Base-by-base conservation (phyloP, 2,113 vertebrate genomes). In the Epinephelus cyanopodus region DNA sequence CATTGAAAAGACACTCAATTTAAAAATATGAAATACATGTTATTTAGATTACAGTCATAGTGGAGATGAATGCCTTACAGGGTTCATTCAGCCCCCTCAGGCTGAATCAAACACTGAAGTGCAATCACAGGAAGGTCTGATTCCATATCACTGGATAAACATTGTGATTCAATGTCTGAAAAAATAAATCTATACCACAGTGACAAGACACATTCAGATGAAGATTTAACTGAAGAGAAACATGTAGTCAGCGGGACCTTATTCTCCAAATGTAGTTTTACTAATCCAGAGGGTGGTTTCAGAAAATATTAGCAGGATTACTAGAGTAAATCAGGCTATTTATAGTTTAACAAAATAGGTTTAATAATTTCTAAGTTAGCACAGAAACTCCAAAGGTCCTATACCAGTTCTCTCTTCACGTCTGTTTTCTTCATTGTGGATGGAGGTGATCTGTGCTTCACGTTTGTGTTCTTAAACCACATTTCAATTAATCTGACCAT, bases 1-100 rank as follows among this genome's bases (percentile, higher is more conserved):
- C 61, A 68, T 58, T 77, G 48, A 80, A 79, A 66, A 66, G 4
- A 42, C 2, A 56, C n/a, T 39, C 19, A 33, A 50, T 21, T 63
- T 69, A 69, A 57, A 80, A 68, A 2, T 3, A 33, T 37, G 14
- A 85, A 57, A 60, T 21, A 56, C 5, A 61, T 23, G 27, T 67
- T 37, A 64, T 65, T 77, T 42, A 62, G 6, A 29, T 71, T 61
- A 58, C 13, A 64, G 27, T 78, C 39, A 23, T 42, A 0, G 25
- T 56, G 21, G 29, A 77, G 27, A 58, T 73, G 0, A 23, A 47
- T 50, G 58, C 56, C 29, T 80, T 68, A 19, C 29, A 37, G 18
- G 3, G 18, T 52, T 64, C 25, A 53, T 18, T 39, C 4, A 45
- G 42, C 50, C 10, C 11, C 23, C 19, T 68, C 4, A 25, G 27